Evolutionary conservation across 2,797 vertebrate species (phyloP).

Genomic region (Phataginus tricuspis): DNA sequence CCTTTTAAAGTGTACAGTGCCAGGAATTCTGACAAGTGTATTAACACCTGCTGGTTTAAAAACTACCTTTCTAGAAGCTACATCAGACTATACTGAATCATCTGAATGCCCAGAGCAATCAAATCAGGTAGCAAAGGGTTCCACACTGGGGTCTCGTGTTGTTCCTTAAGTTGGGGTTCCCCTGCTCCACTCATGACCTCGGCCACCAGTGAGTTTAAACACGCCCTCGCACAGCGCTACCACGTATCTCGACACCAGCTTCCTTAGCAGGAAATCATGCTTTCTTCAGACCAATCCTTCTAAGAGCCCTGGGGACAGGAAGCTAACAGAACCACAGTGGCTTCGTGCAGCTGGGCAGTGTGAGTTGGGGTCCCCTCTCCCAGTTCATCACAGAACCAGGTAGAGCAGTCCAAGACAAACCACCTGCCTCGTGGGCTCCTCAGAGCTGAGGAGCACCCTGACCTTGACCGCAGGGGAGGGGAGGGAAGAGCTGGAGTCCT

Average conservation of each 20-base stretch:
- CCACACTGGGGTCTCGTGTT: background rate
- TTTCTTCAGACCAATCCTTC: background rate
- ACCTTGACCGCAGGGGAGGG: background rate
- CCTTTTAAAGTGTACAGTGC: background rate
- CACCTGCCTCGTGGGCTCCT: no score
- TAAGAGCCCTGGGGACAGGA: no score
- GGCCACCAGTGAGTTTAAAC: background rate
- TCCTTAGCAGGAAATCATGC: background rate
- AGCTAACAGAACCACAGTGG: background rate
- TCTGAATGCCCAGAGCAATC: background rate
- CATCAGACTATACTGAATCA: background rate
- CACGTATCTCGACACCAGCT: background rate
- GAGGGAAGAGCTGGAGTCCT: background rate
- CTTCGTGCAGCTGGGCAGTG: no score
- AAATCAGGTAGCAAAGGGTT: background rate
- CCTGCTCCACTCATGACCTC: background rate
- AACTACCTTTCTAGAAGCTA: background rate
- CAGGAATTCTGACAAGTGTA: background rate
- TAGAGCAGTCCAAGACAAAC: background rate
- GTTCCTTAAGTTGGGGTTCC: background rate
- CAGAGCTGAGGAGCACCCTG: background rate
- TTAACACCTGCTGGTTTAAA: background rate
- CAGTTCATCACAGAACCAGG: background rate
- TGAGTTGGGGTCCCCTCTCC: no score
- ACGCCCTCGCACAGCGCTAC: no score